These are phyloP conservation scores for Pogona vitticeps DNA, from an alignment of 2,113 vertebrate species.

Conservation along the genomic window DNA sequence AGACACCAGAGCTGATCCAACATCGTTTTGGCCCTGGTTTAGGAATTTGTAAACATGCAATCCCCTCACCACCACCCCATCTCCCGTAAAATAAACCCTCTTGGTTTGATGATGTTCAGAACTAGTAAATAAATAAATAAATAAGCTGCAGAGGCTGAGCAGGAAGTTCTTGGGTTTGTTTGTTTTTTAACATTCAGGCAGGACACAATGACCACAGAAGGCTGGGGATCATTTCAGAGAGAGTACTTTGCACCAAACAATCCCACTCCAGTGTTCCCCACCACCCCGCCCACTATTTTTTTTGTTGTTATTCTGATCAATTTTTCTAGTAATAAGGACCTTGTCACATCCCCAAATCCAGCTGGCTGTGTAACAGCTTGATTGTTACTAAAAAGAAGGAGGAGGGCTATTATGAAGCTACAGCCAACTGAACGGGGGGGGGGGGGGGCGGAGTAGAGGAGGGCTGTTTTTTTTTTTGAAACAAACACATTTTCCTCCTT, in stretches of 20 bases:
- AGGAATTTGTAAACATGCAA: neutral
- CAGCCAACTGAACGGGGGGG: no score
- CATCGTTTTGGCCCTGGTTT: neutral
- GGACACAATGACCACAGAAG: neutral
- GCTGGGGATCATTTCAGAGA: no score
- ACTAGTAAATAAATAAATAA: no score
- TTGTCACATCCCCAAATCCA: no score
- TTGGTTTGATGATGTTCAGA: neutral
- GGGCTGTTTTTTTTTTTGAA: no score
- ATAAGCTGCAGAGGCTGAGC: no score
- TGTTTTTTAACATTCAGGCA: neutral
- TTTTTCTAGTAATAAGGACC: no score
- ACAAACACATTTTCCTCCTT: no score
- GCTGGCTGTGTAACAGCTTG: neutral
- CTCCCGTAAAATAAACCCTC: neutral
- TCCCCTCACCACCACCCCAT: neutral
- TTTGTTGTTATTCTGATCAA: no score
- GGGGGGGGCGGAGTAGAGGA: no score
- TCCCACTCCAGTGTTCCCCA: neutral
- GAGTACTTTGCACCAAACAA: neutral
- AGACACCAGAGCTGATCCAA: neutral
- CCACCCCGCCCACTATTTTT: neutral
- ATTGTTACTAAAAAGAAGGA: neutral
- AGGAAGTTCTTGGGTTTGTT: no score
- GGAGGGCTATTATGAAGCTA: no score